phyloP scores from a whole-genome alignment of 2,113 vertebrate genomes.

The Empidonax traillii region DNA sequence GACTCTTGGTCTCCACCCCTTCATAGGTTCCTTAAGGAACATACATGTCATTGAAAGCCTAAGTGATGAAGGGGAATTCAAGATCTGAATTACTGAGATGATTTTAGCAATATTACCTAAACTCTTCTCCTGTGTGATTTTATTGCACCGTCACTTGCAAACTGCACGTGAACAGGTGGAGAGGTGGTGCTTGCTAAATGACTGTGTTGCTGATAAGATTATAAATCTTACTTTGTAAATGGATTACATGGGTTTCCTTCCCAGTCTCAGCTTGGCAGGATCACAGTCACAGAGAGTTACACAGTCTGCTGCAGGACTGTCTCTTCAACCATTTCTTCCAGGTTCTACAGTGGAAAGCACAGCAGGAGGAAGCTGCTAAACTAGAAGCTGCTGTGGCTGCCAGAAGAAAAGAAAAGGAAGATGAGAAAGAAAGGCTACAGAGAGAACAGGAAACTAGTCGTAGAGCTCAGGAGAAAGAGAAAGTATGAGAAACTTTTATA shows the following conservation, averaged over 20 bases:
- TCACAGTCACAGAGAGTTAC: neutral
- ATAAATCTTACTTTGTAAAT: neutral
- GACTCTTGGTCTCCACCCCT: neutral
- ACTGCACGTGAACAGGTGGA: fast-evolving
- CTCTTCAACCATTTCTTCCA: slow-evolving; percentile 43
- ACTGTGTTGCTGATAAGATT: neutral
- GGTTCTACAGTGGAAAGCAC: slow-evolving; percentile 85
- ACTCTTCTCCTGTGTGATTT: neutral
- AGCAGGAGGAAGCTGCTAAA: slow-evolving; percentile 84
- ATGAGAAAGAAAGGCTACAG: slow-evolving; percentile 76
- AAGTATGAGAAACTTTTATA: slow-evolving; percentile 59
- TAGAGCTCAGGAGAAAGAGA: slow-evolving; percentile 80
- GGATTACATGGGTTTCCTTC: neutral
- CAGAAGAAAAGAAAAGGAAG: slow-evolving; percentile 78
- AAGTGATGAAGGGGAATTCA: neutral
- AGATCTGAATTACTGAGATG: neutral
- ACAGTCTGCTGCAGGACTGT: neutral
- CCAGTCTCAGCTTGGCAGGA: neutral
- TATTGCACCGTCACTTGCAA: neutral
- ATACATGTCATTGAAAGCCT: fast-evolving
- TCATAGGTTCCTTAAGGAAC: fast-evolving
- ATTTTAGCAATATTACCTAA: neutral
- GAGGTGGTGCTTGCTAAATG: neutral
- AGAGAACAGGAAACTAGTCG: slow-evolving; percentile 74
- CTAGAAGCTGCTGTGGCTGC: slow-evolving; percentile 84